Base-by-base conservation (phyloP, 2,113 vertebrate genomes). In the Clarias gariepinus region DNA sequence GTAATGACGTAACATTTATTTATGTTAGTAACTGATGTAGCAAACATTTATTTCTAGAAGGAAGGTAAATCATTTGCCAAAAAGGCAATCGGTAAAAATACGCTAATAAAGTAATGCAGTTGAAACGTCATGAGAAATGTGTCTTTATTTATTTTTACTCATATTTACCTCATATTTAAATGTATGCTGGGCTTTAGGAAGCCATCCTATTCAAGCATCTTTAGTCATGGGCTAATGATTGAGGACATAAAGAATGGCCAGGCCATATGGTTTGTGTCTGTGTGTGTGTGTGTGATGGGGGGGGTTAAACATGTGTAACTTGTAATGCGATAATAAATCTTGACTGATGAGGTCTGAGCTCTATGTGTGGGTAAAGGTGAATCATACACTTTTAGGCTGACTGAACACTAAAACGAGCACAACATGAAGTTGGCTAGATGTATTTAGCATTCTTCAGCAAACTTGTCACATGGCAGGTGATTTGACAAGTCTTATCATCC, bases 321-420 rank as follows among this genome's bases (percentile, higher is more conserved):
- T 33, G 33, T 25, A 36, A 76, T 16, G 68, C 57, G 66, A 61
- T 61, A 58, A 79, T 79, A 81, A 81, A 81, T 81, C 78, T 25
- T 81, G 57, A 41, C 57, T 87, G 71, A 84, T 87, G 83, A 85
- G 69, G 36, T 85, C n/a, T 52, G 36, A 84, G 19, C 74, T 23
- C 53, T 73, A 73, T 64, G 7, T 57, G 82, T 60, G 52, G 12
- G 18, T 60, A 83, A 85, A 79, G 68, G 78, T 82, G 83, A 79
- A 74, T 79, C 47, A 16, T 80, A 69, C 84, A 69, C 52, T 30
- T 79, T 86, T 23, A 36, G 41, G 15, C 52, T 68, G n/a, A 10
- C 23, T 84, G 16, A 85, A 79, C 66, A 33, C 21, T 41, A 80
- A 55, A 80, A 25, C 71, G 25, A 30, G 23, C 23, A 60, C 1